A percentile compares a stretch with the other conserved stretches of the same genome.
Evolutionary conservation across 1,140 invertebrate species (phyloP).

Genomic region (Calycopis cecrops): DNA sequence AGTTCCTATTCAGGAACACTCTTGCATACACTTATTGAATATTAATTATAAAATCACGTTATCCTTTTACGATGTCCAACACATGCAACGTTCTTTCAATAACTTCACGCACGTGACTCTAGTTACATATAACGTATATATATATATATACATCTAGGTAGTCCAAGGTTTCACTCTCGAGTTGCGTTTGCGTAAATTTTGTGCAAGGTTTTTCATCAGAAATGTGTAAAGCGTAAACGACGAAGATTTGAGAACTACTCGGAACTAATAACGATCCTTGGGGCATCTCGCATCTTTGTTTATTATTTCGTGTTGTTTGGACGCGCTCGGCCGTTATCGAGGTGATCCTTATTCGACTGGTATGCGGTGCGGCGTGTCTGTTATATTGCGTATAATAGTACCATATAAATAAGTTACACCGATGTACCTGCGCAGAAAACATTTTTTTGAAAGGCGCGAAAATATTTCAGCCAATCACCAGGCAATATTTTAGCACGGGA

Average conservation of each 20-base stretch:
- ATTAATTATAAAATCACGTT: slow-evolving; percentile 28
- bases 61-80: slow-evolving; percentile 18
- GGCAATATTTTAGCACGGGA: no score
- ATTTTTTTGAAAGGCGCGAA: no score
- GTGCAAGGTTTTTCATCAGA: slow-evolving; percentile 13
- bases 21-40: slow-evolving; percentile 35
- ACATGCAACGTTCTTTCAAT: slow-evolving; percentile 20
- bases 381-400: slow-evolving; percentile 57
- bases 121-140: slow-evolving; percentile 18
- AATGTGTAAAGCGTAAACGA: not conserved
- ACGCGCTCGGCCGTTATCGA: slow-evolving; percentile 55
- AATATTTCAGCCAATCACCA: no score
- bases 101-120: slow-evolving; percentile 14
- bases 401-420: no score
- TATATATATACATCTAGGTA: not conserved
- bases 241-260: no score
- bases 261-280: slow-evolving; percentile 18
- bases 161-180: slow-evolving; percentile 21
- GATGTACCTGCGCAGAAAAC: no score
- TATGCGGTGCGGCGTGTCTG: slow-evolving; percentile 52
- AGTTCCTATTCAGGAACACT: slow-evolving; percentile 37
- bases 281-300: slow-evolving; percentile 39
- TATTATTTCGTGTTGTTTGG: slow-evolving; percentile 49
- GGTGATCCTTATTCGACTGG: slow-evolving; percentile 65
- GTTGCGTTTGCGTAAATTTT: slow-evolving; percentile 39